phyloP scores from a whole-genome alignment of 2,113 vertebrate species.

The Xenotilapia leptura region DNA sequence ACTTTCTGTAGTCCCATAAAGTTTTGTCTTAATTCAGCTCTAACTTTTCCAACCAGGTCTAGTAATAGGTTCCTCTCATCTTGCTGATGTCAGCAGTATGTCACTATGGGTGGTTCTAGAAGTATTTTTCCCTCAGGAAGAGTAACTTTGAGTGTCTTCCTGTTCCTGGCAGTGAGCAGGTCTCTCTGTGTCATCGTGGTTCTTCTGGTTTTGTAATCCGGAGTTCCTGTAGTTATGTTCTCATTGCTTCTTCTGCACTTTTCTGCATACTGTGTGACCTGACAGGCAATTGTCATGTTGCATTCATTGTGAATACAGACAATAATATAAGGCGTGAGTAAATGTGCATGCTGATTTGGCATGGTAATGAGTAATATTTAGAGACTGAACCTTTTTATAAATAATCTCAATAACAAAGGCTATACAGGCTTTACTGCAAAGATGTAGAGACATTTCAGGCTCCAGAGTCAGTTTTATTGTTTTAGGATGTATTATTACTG shows the following conservation, averaged over 20 bases:
- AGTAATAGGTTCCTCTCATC: not conserved
- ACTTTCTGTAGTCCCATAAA: not conserved
- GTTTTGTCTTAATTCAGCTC: not conserved
- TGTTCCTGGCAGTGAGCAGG: not conserved
- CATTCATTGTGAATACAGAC: not conserved
- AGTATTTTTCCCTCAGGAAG: not conserved
- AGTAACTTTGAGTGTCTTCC: not conserved
- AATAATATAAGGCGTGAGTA: not conserved
- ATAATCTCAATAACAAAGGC: not conserved
- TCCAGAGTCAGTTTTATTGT: not conserved
- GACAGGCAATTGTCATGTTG: not conserved
- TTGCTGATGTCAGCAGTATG: conserved; percentile 12
- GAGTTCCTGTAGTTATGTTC: accelerated
- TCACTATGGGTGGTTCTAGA: not conserved
- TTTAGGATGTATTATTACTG: not conserved
- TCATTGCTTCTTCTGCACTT: not conserved
- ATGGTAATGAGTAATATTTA: not conserved
- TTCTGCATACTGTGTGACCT: not conserved
- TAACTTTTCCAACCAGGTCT: not conserved
- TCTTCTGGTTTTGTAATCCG: not conserved
- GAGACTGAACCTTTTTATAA: not conserved
- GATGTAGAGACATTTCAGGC: not conserved
- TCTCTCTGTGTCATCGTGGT: not conserved
- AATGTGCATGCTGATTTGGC: not conserved
- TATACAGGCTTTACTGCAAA: not conserved